A percentile compares a stretch with the other conserved stretches of the same genome.
Conservation (phyloP, 2,113 vertebrate genomes). For the Camelus bactrianus region DNA sequence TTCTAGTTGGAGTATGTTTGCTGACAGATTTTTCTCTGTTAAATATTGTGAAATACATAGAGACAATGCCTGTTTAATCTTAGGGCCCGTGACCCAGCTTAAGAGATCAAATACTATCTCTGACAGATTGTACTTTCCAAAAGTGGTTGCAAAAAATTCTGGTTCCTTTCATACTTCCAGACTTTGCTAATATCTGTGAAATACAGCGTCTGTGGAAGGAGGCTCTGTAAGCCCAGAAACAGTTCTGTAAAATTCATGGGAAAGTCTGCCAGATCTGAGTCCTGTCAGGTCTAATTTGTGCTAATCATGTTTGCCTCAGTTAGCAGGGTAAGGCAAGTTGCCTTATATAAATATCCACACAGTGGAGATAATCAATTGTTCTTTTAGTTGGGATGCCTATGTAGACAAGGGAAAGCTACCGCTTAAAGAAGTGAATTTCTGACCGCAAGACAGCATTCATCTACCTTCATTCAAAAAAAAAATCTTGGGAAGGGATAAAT, state of each 20-base stretch:
- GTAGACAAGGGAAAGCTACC: not conserved
- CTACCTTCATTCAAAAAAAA: not conserved
- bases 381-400: not conserved
- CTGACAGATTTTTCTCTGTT: constrained; percentile 11
- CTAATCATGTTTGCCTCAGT: not conserved
- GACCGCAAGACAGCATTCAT: not conserved
- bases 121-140: not conserved
- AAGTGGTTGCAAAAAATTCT: not conserved
- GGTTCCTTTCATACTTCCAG: not conserved
- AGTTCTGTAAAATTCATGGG: not conserved
- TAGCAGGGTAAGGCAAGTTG: not conserved
- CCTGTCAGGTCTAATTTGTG: not conserved
- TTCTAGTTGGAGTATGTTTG: not conserved
- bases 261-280: not conserved
- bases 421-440: constrained; percentile 3
- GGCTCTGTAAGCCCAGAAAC: not conserved
- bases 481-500: not conserved
- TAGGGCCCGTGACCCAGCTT: not conserved
- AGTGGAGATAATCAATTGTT: not conserved
- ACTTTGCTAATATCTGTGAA: not conserved
- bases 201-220: not conserved
- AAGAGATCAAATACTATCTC: not conserved
- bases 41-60: not conserved
- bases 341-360: not conserved
- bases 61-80: not conserved